Evolutionary conservation across 2,797 vertebrate genomes (phyloP), one percentile per base, ranked within the genome.

Genomic region (Propithecus deckenii): DNA sequence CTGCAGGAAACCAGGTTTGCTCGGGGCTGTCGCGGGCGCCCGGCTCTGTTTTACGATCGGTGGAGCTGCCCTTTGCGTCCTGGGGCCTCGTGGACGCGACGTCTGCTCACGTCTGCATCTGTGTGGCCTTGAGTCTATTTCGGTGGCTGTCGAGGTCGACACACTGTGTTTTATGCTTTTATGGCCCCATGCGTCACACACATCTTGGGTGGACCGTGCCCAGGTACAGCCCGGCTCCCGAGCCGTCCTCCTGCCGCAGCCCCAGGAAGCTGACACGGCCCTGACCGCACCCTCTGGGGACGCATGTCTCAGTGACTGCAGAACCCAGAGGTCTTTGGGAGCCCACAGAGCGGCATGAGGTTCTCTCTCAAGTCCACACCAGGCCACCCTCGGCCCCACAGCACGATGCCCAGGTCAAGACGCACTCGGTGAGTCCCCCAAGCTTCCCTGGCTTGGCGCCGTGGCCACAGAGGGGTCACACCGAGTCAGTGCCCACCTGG

Each of bases 401-500:
- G 22, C 20, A 35, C 41, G 2, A 20, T 32, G 12, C 15, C 2
- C 0, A 75, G 11, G 11, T 48, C 11, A n/a, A 46, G 32, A 57
- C 0, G 5, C 0, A 32, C 85, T 38, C 0, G 0, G 48, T 0
- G 12, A 23, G 7, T n/a, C 11, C 52, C 30, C 55, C 17, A 3
- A 5, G 9, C 52, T n/a, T 20, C 50, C 30, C 72, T n/a, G 69
- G 17, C 57, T 86, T 14, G 1, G n/a, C 2, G 1, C 12, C 8
- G 1, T 2, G 2, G 8, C 32, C 23, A 6, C 23, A 20, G 18
- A 17, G 41, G 59, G 1, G n/a, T 4, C 28, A 4, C 32, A 17
- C 23, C 30, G 0, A 32, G 25, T 4, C 10, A 1, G 76, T 86
- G 55, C 98, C 98, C 98, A 99, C 99, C 98, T 99, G 95, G 98